Base-by-base conservation (phyloP, 2,797 vertebrate species). In the Cirrhinus molitorella region DNA sequence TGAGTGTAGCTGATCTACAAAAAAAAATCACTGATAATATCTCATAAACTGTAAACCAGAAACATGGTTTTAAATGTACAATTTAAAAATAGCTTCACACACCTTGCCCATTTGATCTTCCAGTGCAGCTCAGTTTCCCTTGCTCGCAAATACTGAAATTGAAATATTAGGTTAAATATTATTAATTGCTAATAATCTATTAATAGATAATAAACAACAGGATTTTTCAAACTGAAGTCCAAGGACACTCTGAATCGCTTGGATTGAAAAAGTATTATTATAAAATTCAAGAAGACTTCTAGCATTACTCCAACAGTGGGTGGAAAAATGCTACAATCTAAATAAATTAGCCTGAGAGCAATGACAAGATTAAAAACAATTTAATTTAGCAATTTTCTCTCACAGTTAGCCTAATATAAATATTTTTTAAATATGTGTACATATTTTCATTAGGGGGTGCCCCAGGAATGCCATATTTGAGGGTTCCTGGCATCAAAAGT, bases 121-220 rank as follows among this genome's bases (percentile, higher is more conserved):
- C 94, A 51, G 93, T 80, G 88, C 96, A 97, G 89, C 88, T 93
- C 81, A 97, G 92, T 88, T 78, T 85, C 86, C 96, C 97, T 67
- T 94, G 81, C 90, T 91, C 94, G 90, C 97, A 98, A 83, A 92
- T 81, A 88, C 97, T 98, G 90, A 81, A 92, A 85, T 75, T 5
- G 6, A 70, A 77, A 68, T 2, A 76, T 65, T 34, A 9, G 14
- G 12, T 71, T 40, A 59, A 59, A 40, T 19, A 19, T 19, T 19
- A 76, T 76, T 59, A 14, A n/a, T n/a, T n/a, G n/a, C n/a, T n/a
- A n/a, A n/a, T n/a, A n/a, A n/a, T n/a, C n/a, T n/a, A n/a, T n/a
- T n/a, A n/a, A n/a, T n/a, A n/a, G n/a, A n/a, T n/a, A n/a, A n/a
- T n/a, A n/a, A n/a, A n/a, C n/a, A n/a, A n/a, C 43, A 71, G 14